Percentiles rank a stretch among this genome's conserved stretches.
Evolutionary conservation across 2,888 invertebrate genomes (phyloP).

Genomic region (Octonoba sinensis): DNA sequence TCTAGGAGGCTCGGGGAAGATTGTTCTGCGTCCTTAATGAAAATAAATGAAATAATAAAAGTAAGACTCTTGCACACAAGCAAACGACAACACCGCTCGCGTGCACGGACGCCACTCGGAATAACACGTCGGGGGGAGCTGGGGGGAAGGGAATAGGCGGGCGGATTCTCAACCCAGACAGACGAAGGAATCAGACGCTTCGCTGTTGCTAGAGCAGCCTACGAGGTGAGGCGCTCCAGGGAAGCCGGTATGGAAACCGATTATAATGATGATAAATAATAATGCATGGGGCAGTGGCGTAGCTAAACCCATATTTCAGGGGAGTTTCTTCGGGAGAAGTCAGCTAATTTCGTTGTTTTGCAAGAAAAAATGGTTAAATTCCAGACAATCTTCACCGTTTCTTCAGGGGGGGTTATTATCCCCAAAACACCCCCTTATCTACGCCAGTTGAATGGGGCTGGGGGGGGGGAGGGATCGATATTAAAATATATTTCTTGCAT

Average conservation of each 20-base stretch:
- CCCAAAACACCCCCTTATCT: no score
- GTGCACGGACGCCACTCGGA: slow-evolving; percentile 39
- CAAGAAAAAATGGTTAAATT: no score
- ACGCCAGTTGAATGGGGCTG: no score
- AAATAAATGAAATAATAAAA: neutral
- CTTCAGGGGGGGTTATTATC: no score
- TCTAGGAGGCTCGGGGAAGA: no score
- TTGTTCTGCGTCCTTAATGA: no score
- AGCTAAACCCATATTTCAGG: neutral
- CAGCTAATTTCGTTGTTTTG: no score
- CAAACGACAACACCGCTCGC: neutral
- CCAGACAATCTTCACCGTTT: no score
- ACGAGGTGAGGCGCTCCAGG: neutral
- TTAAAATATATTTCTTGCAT: no score
- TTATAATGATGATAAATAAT: slow-evolving; percentile 2
- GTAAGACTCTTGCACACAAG: slow-evolving; percentile 27
- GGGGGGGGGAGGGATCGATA: no score
- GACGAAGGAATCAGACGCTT: slow-evolving; percentile 39
- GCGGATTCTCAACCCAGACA: slow-evolving; percentile 34
- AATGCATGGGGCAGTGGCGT: neutral
- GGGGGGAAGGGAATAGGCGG: slow-evolving; percentile 1
- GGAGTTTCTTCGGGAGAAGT: no score
- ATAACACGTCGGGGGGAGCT: neutral
- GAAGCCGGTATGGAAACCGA: neutral
- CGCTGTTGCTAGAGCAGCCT: slow-evolving; percentile 53